Conservation (phyloP, 2,797 vertebrate species). For the Steatocranus sp. region DNA sequence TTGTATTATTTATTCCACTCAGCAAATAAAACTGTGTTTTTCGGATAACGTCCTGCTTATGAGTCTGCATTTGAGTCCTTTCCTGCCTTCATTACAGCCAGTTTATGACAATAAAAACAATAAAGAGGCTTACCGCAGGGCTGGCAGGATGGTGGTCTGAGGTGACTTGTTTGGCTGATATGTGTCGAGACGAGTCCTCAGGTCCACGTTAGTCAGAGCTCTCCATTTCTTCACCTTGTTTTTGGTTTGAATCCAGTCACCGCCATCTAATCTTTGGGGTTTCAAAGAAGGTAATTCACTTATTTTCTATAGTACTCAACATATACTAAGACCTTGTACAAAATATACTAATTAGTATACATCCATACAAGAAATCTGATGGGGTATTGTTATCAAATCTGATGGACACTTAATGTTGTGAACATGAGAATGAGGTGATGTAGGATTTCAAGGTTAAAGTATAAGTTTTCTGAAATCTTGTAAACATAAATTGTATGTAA, state of each 20-base stretch:
- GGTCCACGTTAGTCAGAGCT: background rate
- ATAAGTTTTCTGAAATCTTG: background rate
- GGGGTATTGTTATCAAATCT: background rate
- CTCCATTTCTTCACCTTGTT: background rate
- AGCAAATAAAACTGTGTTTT: background rate
- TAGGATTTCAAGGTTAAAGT: background rate
- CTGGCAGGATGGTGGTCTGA: slow-evolving; percentile 19
- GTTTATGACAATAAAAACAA: background rate
- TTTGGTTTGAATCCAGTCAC: background rate
- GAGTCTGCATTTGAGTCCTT: background rate
- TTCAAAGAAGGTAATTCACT: background rate
- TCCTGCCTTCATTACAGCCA: background rate
- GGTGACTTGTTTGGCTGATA: slow-evolving; percentile 20
- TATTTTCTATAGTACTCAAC: rapidly evolving
- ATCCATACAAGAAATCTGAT: background rate
- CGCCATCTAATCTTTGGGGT: background rate
- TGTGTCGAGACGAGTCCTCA: background rate
- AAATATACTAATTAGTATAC: background rate
- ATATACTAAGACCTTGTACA: background rate
- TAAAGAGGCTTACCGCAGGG: background rate
- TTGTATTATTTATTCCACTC: background rate
- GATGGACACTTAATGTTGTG: rapidly evolving
- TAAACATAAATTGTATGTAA: background rate
- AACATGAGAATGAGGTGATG: no score
- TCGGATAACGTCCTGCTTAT: background rate